Conservation (phyloP, 2,113 vertebrate genomes). For the Ondatra zibethicus region DNA sequence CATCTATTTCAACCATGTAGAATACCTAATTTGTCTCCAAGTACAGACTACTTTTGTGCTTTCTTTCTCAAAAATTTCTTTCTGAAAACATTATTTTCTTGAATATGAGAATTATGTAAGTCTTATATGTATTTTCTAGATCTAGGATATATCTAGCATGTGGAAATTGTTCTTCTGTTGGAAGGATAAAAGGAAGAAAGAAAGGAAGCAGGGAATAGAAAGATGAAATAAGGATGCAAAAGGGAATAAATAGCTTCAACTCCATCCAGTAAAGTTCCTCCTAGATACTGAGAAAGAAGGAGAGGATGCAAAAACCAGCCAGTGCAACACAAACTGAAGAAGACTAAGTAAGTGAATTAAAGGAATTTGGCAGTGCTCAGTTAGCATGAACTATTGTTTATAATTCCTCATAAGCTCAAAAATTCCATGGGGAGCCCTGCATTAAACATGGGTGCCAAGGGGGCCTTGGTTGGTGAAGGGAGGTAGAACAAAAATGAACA, state of each 20-base stretch:
- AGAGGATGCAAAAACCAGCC: not conserved
- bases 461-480: not conserved
- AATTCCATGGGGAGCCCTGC: not conserved
- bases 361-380: not conserved
- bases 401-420: constrained; percentile 24
- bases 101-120: not conserved
- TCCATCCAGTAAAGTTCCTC: not conserved
- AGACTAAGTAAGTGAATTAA: not conserved
- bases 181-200: not conserved
- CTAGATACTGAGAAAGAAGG: not conserved
- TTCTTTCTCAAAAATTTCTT: not conserved
- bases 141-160: not conserved
- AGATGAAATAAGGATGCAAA: fast-evolving
- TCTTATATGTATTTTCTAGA: not conserved
- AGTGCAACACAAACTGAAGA: not conserved
- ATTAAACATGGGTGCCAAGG: not conserved
- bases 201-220: fast-evolving
- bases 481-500: not conserved
- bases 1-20: not conserved
- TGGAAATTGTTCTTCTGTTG: not conserved
- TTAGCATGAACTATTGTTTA: not conserved
- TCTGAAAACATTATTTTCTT: constrained; percentile 16
- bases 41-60: not conserved
- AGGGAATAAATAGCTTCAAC: not conserved
- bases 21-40: not conserved